Evolutionary conservation across 2,797 vertebrate species (phyloP).

Genomic region (Aulostomus chinensis): DNA sequence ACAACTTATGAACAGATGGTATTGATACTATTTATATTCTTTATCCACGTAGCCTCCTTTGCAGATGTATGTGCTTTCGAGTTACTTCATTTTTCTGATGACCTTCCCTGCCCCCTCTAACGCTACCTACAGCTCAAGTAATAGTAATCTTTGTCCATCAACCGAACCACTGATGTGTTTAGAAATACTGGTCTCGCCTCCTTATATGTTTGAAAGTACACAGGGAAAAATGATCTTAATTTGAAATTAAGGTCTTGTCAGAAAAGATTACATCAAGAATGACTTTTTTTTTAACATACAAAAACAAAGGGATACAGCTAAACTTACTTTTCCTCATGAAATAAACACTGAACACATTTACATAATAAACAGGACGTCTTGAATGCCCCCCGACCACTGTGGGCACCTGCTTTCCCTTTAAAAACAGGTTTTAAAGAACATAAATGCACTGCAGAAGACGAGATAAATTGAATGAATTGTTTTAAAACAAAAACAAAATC

Average conservation of each 20-base stretch:
- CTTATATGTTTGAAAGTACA: slow-evolving; percentile 21
- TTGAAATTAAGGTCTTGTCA: slow-evolving; percentile 41
- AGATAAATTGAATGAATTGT: slow-evolving; percentile 15
- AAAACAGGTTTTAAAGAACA: slow-evolving; percentile 31
- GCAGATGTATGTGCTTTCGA: too few species aligned
- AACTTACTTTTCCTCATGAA: slow-evolving; percentile 9
- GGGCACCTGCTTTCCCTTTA: slow-evolving; percentile 6
- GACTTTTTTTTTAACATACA: slow-evolving; percentile 10
- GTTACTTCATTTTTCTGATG: too few species aligned
- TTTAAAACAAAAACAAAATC: slow-evolving; percentile 14
- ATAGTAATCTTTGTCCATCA: too few species aligned
- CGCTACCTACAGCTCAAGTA: too few species aligned
- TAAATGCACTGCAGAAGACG: slow-evolving; percentile 6
- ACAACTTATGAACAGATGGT: too few species aligned
- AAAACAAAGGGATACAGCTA: neutral
- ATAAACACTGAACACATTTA: slow-evolving; percentile 25
- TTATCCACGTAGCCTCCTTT: too few species aligned
- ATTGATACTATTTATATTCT: too few species aligned
- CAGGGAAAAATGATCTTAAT: slow-evolving; percentile 34
- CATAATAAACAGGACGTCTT: slow-evolving; percentile 4
- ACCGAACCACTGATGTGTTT: slow-evolving; percentile 19
- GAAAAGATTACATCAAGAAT: slow-evolving; percentile 22
- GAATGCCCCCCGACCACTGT: slow-evolving; percentile 17
- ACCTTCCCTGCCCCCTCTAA: too few species aligned
- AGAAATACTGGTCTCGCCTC: neutral